Evolutionary conservation across 2,113 vertebrate genomes (phyloP), one percentile per base, ranked within the genome.

Genomic region (Pimephales promelas): DNA sequence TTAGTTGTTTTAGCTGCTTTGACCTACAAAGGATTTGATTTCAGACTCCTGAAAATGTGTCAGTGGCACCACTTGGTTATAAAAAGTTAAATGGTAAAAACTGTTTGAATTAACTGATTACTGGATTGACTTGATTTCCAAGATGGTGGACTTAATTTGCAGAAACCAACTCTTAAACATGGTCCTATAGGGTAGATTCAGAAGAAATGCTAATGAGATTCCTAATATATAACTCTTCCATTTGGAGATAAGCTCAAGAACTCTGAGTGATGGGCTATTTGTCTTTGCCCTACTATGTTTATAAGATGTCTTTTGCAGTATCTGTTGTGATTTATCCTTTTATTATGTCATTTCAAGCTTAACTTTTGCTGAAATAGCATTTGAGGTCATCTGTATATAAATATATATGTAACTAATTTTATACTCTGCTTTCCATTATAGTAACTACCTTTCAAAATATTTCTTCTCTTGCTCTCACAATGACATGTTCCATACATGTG

Each of bases 301-400:
- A 92, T 90, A 89, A 91, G 88, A 90, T 90, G 91, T 89, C 88
- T 74, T 92, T 87, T 90, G 90, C 89, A 88, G 85, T 70, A 26
- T 83, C 5, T 76, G 85, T 81, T 86, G 36, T 89, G 79, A 56
- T 84, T 59, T 87, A 85, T 83, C 70, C 16, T 66, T 83, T 82
- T 81, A 75, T 82, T 57, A 73, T 83, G 36, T 56, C 78, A 75
- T 87, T 89, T 88, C 83, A 83, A 84, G 86, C 88, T 86, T 90
- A 81, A 89, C 86, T 62, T 47, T 78, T 26, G 18, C 85, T 81
- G 85, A 61, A 88, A 87, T 74, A 87, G 85, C 82, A n/a, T 59
- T 36, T 2, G n/a, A 54, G 88, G 88, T 90, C 87, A 90, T 82
- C 49, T 81, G 13, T 92, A 22, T 31, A 31, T 90, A 90, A 3